These are phyloP conservation scores for Anarrhichthys ocellatus DNA, from an alignment of 2,113 vertebrate genomes.

Conservation along the genomic window DNA sequence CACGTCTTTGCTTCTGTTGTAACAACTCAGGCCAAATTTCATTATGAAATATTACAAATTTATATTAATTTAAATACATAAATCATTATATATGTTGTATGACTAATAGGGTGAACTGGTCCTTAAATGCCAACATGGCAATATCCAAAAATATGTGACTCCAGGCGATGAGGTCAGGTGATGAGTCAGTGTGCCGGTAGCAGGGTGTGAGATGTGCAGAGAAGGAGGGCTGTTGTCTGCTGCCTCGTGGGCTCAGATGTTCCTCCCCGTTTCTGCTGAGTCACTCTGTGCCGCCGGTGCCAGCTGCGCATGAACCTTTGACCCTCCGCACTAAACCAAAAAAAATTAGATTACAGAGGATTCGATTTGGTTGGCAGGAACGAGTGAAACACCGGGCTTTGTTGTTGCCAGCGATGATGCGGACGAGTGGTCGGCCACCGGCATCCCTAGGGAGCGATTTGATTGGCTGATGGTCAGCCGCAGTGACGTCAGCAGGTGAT, in stretches of 20 bases:
- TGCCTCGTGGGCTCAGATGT: slow-evolving; percentile 57
- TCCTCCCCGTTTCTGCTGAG: slow-evolving; percentile 38
- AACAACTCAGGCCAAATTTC: background rate
- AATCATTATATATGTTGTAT: background rate
- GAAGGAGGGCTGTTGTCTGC: slow-evolving; percentile 25
- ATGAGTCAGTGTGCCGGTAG: slow-evolving; percentile 36
- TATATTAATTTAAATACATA: background rate
- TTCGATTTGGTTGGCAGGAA: slow-evolving; percentile 1
- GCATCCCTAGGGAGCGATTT: background rate
- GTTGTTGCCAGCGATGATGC: slow-evolving; percentile 21
- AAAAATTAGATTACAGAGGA: slow-evolving; percentile 20
- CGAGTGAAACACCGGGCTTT: background rate
- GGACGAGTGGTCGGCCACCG: background rate
- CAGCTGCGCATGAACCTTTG: background rate
- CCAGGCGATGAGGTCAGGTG: slow-evolving; percentile 18
- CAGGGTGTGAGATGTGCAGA: slow-evolving; percentile 17
- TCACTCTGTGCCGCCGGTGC: background rate
- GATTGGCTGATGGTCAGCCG: slow-evolving; percentile 26
- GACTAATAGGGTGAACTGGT: background rate
- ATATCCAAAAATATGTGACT: background rate
- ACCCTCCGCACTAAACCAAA: background rate
- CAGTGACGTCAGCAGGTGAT: slow-evolving; percentile 51
- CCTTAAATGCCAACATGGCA: background rate
- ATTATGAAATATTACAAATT: background rate
- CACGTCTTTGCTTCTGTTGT: background rate